Base-by-base conservation (phyloP, 2,888 invertebrate species). In the Tiphia femorata region DNA sequence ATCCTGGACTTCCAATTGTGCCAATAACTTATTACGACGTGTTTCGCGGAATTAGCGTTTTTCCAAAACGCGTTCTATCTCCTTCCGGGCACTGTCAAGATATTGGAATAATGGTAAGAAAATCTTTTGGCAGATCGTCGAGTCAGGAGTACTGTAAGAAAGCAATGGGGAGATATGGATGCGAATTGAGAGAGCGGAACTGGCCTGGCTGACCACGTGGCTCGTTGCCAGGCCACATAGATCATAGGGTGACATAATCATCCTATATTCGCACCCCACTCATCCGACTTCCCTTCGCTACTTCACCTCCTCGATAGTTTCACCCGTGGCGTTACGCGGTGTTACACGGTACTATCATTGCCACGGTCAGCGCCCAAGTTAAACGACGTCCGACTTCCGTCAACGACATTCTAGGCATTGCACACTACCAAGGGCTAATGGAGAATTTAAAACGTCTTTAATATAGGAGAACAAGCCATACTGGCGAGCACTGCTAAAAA, bases 181-280 rank as follows among this genome's bases (percentile, higher is more conserved):
- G 33, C 16, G 16, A 29, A 33, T n/a, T n/a, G 43, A 49, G 35
- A 30, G 50, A 48, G n/a, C n/a, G n/a, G n/a, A n/a, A n/a, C n/a
- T n/a, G n/a, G 62, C 17, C 59, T 51, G 62, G 62, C 55, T 68
- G 75, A 72, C 71, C 76, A 62, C 68, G 72, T 79, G 79, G 79
- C 78, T 59, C 67, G 38, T 51, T 71, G 76, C 79, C 79, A 78
- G 64, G 58, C 62, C 62, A 58, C 75, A 73, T 78, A 72, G 67
- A 78, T 78, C 78, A 77, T 72, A 69, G 50, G 65, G 69, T 71
- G 78, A 74, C 76, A 76, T 78, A 77, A 79, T 78, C 77, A 72
- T 75, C 73, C 73, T 66, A 69, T 69, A 75, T 76, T 76, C 76
- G 65, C 72, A 67, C 72, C 69, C 66, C 64, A 62, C 75, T 70